These are phyloP conservation scores for Pampus argenteus DNA, from an alignment of 2,797 vertebrate species.

Conservation along the genomic window DNA sequence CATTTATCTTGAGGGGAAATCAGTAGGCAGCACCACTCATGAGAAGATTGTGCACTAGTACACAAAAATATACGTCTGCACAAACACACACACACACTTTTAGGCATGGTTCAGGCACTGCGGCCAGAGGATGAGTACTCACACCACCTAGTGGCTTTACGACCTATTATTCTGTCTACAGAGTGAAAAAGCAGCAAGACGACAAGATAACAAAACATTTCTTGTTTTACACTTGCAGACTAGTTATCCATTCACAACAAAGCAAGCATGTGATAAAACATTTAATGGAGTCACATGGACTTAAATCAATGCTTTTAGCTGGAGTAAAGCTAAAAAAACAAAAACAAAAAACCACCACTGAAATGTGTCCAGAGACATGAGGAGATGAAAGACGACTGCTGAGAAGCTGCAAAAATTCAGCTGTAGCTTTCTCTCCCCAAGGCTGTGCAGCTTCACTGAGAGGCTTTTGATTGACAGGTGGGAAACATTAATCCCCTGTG, in stretches of 20 bases:
- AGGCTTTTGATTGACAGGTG: constrained; percentile 61
- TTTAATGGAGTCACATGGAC: neutral
- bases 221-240: neutral
- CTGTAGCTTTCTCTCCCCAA: constrained; percentile 21
- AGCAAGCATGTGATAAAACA: neutral
- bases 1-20: constrained; percentile 67
- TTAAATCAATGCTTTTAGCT: constrained; percentile 1
- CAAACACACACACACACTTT: constrained; percentile 8
- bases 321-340: neutral
- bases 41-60: constrained; percentile 35
- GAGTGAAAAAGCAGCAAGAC: constrained; percentile 21
- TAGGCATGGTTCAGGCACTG: neutral
- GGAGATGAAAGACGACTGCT: constrained; percentile 51
- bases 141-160: constrained; percentile 77
- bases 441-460: constrained; percentile 38
- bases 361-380: constrained; percentile 1
- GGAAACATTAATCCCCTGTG: constrained; percentile 47
- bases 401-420: constrained; percentile 31
- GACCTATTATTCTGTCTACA: neutral
- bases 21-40: constrained; percentile 65
- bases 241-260: neutral
- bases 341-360: no score
- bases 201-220: constrained; percentile 8
- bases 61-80: constrained; percentile 23
- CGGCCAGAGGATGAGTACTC: constrained; percentile 64